A percentile compares a stretch with the other conserved stretches of the same genome.
These are phyloP conservation scores for Tortrix viridana DNA, from an alignment of 2,888 invertebrate genomes.

Conservation along the genomic window DNA sequence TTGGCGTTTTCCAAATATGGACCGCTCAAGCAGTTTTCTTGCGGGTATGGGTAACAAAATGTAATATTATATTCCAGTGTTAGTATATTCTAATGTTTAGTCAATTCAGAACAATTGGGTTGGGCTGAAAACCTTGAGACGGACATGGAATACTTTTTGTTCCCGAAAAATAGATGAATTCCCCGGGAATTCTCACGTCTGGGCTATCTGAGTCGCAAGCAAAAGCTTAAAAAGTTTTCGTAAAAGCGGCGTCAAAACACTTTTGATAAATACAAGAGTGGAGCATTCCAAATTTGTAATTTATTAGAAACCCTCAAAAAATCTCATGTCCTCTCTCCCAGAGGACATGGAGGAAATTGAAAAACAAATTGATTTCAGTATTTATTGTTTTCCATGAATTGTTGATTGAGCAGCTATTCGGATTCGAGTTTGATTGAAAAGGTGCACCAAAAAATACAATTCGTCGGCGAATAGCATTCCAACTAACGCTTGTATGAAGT, in stretches of 20 bases:
- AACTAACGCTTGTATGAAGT: neutral
- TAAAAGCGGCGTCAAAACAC: neutral
- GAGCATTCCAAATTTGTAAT: neutral
- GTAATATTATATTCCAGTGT: too few species aligned
- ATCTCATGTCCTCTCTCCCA: neutral
- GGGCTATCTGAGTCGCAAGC: too few species aligned
- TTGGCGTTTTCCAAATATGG: too few species aligned
- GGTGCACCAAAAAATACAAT: constrained; percentile 1
- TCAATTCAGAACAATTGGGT: too few species aligned
- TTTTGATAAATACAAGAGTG: neutral
- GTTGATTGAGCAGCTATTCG: constrained; percentile 14
- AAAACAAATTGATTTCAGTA: constrained; percentile 25
- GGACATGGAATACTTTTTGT: too few species aligned
- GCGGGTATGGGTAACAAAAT: too few species aligned
- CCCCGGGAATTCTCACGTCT: too few species aligned
- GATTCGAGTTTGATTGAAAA: constrained; percentile 11
- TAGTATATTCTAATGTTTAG: too few species aligned
- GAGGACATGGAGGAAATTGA: constrained; percentile 5
- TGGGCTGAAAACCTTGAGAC: too few species aligned
- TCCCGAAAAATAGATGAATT: too few species aligned
- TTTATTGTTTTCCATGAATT: constrained; percentile 25
- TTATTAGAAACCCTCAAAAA: neutral
- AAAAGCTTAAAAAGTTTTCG: too few species aligned
- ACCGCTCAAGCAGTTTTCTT: too few species aligned
- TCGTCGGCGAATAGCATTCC: neutral